Evolutionary conservation across 2,113 vertebrate genomes (phyloP).

Genomic region (Pionites leucogaster): DNA sequence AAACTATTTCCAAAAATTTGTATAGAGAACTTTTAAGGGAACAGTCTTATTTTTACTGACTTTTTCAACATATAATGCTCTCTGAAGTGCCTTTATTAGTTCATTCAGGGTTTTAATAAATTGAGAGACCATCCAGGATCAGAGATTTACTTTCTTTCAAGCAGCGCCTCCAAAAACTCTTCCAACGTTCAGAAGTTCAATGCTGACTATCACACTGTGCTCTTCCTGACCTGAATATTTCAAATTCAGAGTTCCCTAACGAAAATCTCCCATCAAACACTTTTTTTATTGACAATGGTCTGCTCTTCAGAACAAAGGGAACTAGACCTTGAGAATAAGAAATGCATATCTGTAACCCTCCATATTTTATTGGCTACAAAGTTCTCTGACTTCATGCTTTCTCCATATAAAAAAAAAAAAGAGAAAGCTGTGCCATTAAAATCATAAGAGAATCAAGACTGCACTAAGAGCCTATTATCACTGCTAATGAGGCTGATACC

Average conservation of each 20-base stretch:
- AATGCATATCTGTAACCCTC: slow-evolving; percentile 6
- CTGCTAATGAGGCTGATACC: slow-evolving; percentile 54
- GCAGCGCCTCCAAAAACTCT: slow-evolving; percentile 16
- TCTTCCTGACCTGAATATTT: slow-evolving; percentile 57
- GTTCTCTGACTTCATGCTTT: slow-evolving; percentile 39
- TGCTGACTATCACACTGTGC: slow-evolving; percentile 32
- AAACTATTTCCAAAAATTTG: background rate
- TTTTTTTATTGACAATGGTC: slow-evolving; percentile 34
- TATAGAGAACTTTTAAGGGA: slow-evolving; percentile 29
- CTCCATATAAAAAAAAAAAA: background rate
- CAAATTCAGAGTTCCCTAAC: slow-evolving; percentile 27
- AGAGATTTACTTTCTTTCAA: slow-evolving; percentile 14
- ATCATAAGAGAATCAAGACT: slow-evolving; percentile 38
- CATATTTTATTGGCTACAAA: slow-evolving; percentile 23
- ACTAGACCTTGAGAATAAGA: slow-evolving; percentile 12
- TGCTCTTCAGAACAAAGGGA: slow-evolving; percentile 32
- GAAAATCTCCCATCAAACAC: slow-evolving; percentile 43
- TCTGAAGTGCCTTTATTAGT: slow-evolving; percentile 57
- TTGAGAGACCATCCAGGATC: slow-evolving; percentile 20
- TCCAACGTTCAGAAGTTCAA: slow-evolving; percentile 33
- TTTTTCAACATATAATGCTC: slow-evolving; percentile 8
- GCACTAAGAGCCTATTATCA: slow-evolving; percentile 37
- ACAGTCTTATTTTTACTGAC: background rate
- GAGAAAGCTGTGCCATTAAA: slow-evolving; percentile 46
- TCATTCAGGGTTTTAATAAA: slow-evolving; percentile 45